phyloP scores from a whole-genome alignment of 2,797 vertebrate genomes.

The Parauchenoglanis ngamensis region DNA sequence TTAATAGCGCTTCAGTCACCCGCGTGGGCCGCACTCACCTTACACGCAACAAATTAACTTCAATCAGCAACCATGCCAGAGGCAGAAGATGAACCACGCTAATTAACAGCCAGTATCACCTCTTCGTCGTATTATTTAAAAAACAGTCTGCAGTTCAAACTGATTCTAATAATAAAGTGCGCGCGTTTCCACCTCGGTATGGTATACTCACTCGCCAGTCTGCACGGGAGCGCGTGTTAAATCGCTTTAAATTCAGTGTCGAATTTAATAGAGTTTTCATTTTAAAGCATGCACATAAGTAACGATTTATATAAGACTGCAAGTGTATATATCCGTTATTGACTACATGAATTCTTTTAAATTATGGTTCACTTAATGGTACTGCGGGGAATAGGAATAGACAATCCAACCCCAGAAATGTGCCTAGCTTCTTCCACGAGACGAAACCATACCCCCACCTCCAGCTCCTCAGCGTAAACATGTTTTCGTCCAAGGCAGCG shows the following conservation, averaged over 20 bases:
- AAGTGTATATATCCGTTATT: background rate
- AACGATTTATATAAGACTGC: background rate
- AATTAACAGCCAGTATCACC: background rate
- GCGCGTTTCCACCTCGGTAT: background rate
- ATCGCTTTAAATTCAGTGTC: background rate
- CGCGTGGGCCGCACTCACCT: conserved; percentile 48
- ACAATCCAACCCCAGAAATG: background rate
- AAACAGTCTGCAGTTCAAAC: background rate
- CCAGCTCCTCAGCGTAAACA: conserved; percentile 69
- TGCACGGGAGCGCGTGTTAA: background rate
- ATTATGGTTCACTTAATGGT: background rate
- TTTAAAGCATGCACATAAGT: background rate
- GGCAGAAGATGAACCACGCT: background rate
- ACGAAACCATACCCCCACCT: background rate
- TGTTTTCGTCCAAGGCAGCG: conserved; percentile 67
- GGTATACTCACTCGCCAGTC: background rate
- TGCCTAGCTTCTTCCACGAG: background rate
- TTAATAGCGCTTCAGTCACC: conserved; percentile 59
- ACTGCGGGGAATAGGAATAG: background rate
- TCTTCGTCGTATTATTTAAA: too few relatives aligned
- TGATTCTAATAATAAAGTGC: background rate
- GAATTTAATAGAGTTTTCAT: background rate
- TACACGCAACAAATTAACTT: conserved; percentile 40
- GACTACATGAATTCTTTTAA: background rate
- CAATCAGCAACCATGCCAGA: background rate